Conservation (phyloP, 2,888 invertebrate genomes). For the Leptopilina drosophilae region DNA sequence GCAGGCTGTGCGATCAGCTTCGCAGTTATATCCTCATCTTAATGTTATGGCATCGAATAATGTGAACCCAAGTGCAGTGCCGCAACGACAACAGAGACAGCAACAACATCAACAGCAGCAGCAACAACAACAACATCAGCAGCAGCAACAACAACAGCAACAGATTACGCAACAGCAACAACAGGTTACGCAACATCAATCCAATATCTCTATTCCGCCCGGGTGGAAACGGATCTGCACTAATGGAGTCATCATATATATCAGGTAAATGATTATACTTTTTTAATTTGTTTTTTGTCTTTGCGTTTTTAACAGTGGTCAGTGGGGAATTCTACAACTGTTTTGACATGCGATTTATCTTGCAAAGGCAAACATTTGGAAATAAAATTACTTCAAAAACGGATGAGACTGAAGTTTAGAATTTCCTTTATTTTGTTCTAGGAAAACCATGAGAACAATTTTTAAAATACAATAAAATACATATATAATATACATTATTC, state of each 20-base stretch:
- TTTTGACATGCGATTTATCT: no score
- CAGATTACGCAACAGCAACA: no score
- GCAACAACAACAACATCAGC: neutral
- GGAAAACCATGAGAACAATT: no score
- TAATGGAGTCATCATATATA: slow-evolving; percentile 86
- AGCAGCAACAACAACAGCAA: slow-evolving; percentile 53
- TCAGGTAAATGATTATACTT: slow-evolving; percentile 81
- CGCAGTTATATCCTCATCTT: slow-evolving; percentile 64
- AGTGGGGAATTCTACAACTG: no score
- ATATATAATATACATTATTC: no score
- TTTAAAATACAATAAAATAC: no score
- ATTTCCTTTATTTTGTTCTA: no score
- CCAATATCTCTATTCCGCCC: slow-evolving; percentile 81
- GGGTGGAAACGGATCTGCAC: slow-evolving; percentile 88
- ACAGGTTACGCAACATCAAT: slow-evolving; percentile 60
- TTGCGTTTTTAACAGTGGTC: no score
- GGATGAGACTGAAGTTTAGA: no score
- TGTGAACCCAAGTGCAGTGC: slow-evolving; percentile 62
- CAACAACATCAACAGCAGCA: slow-evolving; percentile 53
- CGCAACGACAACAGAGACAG: slow-evolving; percentile 54
- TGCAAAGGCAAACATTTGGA: no score
- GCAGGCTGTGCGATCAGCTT: slow-evolving; percentile 76
- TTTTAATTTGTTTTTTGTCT: no score
- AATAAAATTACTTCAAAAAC: no score
- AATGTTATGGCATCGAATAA: slow-evolving; percentile 59